Percentiles rank a stretch among this genome's conserved stretches.
phyloP scores from a whole-genome alignment of 1,140 invertebrate genomes.

The Patella vulgata region DNA sequence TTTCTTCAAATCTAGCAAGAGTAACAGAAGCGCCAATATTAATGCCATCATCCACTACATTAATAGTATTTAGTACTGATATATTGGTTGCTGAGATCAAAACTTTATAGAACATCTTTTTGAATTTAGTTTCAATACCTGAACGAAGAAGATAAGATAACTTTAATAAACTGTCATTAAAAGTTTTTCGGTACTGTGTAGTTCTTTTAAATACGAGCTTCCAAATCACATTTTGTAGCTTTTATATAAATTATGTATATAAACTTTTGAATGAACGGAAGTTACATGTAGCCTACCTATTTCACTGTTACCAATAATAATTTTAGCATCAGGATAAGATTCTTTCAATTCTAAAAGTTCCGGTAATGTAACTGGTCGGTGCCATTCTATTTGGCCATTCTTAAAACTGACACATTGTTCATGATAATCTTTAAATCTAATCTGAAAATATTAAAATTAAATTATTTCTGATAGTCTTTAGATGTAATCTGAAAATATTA shows the following conservation, averaged over 20 bases:
- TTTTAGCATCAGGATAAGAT: background rate
- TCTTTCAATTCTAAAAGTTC: slow-evolving; percentile 7
- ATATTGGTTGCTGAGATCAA: slow-evolving; percentile 81
- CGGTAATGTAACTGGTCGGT: background rate
- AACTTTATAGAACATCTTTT: slow-evolving; percentile 81
- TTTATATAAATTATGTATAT: too few relatives aligned
- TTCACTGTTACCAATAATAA: slow-evolving; percentile 4
- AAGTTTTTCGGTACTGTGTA: too few relatives aligned
- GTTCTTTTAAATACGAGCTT: too few relatives aligned
- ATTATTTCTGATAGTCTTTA: too few relatives aligned
- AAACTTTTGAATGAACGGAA: too few relatives aligned
- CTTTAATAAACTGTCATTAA: too few relatives aligned
- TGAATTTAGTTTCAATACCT: slow-evolving; percentile 89
- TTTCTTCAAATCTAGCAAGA: slow-evolving; percentile 76
- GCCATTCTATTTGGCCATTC: background rate
- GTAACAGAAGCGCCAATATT: slow-evolving; percentile 82
- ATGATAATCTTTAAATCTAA: too few relatives aligned
- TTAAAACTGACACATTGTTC: too few relatives aligned
- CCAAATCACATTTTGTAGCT: too few relatives aligned
- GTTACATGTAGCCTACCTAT: background rate
- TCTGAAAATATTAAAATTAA: too few relatives aligned
- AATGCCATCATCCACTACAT: slow-evolving; percentile 69
- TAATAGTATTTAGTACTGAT: slow-evolving; percentile 71
- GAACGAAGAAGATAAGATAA: slow-evolving; percentile 5
- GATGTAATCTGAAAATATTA: too few relatives aligned